A percentile compares a stretch with the other conserved stretches of the same genome.
Conservation (phyloP, 2,888 invertebrate genomes). For the Cosmia pyralina region DNA sequence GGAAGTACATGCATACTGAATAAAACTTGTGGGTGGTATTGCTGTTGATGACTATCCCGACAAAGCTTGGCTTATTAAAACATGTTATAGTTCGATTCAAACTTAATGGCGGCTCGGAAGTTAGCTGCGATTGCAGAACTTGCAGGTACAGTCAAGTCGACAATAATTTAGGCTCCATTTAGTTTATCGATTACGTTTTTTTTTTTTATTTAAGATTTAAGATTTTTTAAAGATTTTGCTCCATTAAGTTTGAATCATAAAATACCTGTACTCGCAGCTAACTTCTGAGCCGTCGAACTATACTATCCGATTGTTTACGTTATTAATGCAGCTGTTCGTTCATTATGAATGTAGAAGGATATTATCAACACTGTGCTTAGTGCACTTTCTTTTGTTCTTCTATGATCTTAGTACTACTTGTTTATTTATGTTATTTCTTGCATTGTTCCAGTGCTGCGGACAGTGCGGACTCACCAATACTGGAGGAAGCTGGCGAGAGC, state of each 20-base stretch:
- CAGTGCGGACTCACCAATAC: slow-evolving; percentile 93
- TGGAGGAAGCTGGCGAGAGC: slow-evolving; percentile 94
- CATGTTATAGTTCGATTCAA: too few species aligned
- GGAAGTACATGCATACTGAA: slow-evolving; percentile 71
- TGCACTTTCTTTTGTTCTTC: slow-evolving; percentile 38
- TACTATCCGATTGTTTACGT: slow-evolving; percentile 40
- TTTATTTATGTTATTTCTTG: slow-evolving; percentile 32
- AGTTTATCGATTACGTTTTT: too few species aligned
- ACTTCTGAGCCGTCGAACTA: too few species aligned
- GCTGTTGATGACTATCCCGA: slow-evolving; percentile 54
- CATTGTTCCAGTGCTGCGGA: slow-evolving; percentile 88
- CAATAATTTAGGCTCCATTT: too few species aligned
- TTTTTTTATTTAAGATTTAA: too few species aligned
- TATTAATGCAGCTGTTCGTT: slow-evolving; percentile 29
- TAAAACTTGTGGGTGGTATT: slow-evolving; percentile 70
- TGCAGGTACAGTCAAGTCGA: too few species aligned
- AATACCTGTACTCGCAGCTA: too few species aligned
- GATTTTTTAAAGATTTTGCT: too few species aligned
- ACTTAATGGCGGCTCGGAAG: too few species aligned
- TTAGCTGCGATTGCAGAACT: too few species aligned
- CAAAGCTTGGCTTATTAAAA: slow-evolving; percentile 45
- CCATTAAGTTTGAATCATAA: too few species aligned
- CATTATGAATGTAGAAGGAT: slow-evolving; percentile 12
- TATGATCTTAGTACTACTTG: slow-evolving; percentile 5
- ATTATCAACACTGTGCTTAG: not conserved